Evolutionary conservation across 2,113 vertebrate species (phyloP).

Genomic region (Alectura lathami): DNA sequence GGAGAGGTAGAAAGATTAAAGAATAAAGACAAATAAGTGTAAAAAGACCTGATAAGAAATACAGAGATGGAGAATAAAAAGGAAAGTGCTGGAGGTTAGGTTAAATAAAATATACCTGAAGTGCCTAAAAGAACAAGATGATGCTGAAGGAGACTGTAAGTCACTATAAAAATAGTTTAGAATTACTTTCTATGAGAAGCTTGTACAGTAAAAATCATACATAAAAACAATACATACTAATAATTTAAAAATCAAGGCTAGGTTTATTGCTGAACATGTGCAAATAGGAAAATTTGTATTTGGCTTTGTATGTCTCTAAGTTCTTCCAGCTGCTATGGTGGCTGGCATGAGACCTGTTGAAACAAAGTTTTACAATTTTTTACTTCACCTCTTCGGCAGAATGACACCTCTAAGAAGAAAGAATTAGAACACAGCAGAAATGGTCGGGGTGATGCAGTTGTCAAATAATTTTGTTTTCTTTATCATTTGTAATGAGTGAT

Average conservation of each 20-base stretch:
- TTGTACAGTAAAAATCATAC: background rate
- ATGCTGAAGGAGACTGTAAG: background rate
- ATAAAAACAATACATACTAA: background rate
- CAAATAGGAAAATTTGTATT: background rate
- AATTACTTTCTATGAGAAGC: background rate
- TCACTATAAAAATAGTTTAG: background rate
- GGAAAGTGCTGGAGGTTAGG: background rate
- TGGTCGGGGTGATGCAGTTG: background rate
- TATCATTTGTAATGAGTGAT: background rate
- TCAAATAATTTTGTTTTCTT: background rate
- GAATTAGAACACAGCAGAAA: background rate
- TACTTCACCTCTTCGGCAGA: background rate
- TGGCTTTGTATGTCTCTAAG: background rate
- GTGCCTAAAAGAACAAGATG: background rate
- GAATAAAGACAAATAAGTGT: background rate
- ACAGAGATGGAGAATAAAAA: background rate
- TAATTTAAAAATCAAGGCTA: background rate
- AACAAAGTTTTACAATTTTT: conserved; percentile 14
- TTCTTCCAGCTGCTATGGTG: background rate
- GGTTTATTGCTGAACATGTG: background rate
- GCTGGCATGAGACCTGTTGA: background rate
- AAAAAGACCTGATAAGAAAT: conserved; percentile 1
- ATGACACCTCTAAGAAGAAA: background rate
- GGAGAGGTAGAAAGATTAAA: conserved; percentile 14
- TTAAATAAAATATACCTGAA: conserved; percentile 35